Percentiles rank a stretch among this genome's conserved stretches.
phyloP scores from a whole-genome alignment of 2,888 invertebrate genomes.

The Sesia bembeciformis region DNA sequence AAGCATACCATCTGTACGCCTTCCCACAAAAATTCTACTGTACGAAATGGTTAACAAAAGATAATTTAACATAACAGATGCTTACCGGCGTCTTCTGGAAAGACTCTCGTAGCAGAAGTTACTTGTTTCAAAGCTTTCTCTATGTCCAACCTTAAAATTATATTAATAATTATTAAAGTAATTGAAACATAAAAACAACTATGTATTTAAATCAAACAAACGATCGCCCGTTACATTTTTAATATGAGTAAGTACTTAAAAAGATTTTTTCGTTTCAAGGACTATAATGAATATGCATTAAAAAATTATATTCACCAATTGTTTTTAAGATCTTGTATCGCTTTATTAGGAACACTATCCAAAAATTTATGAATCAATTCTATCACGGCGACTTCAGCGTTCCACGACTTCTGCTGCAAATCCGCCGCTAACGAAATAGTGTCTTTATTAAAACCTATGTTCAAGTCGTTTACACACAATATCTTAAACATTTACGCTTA shows the following conservation, averaged over 20 bases:
- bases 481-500: no score
- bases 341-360: constrained; percentile 73
- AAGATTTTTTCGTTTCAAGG: neutral
- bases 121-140: constrained; percentile 76
- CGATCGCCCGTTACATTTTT: neutral
- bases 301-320: constrained; percentile 56
- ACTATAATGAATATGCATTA: no score
- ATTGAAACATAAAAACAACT: no score
- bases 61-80: neutral
- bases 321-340: constrained; percentile 73
- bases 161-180: neutral
- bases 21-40: no score
- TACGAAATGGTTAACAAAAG: no score
- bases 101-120: constrained; percentile 73
- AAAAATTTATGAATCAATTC: constrained; percentile 86
- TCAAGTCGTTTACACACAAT: neutral
- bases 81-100: constrained; percentile 74
- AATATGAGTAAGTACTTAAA: neutral
- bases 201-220: neutral
- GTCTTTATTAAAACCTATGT: neutral
- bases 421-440: constrained; percentile 32
- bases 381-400: constrained; percentile 83
- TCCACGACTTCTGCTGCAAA: constrained; percentile 59
- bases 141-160: constrained; percentile 62
- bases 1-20: no score